phyloP scores from a whole-genome alignment of 2,797 vertebrate genomes.

The Enteromius trimaculatus region DNA sequence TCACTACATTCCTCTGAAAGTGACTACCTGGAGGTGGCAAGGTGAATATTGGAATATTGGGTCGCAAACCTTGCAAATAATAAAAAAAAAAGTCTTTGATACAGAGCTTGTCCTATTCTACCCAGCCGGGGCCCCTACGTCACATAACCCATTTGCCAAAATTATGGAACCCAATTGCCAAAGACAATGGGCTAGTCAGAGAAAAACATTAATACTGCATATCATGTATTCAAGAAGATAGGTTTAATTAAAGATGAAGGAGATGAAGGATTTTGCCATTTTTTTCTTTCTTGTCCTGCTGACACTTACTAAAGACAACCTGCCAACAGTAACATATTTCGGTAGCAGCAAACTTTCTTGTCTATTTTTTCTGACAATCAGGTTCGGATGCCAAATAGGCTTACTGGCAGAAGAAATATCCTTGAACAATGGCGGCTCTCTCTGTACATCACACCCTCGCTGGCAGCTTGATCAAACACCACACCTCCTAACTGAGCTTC shows the following conservation, averaged over 20 bases:
- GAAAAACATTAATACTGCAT: neutral
- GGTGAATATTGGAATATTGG: neutral
- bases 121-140: neutral
- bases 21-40: constrained; percentile 65
- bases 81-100: neutral
- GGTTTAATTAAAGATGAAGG: constrained; percentile 15
- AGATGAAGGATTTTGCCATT: neutral
- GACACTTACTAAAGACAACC: neutral
- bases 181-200: neutral
- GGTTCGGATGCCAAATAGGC: constrained; percentile 42
- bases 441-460: constrained; percentile 30
- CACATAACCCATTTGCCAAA: neutral
- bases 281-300: neutral
- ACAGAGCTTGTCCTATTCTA: neutral
- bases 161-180: neutral
- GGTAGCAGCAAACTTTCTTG: constrained; percentile 35
- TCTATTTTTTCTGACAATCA: constrained; percentile 26
- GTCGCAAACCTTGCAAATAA: constrained; percentile 56
- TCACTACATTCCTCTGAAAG: constrained; percentile 78
- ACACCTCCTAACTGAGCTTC: constrained; percentile 28
- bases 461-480: constrained; percentile 45
- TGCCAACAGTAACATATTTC: constrained; percentile 55
- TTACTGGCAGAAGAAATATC: constrained; percentile 51
- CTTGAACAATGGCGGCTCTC: constrained; percentile 44
- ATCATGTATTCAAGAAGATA: neutral